Base-by-base conservation (phyloP, 1,140 invertebrate genomes). In the Calliopsis andreniformis region DNA sequence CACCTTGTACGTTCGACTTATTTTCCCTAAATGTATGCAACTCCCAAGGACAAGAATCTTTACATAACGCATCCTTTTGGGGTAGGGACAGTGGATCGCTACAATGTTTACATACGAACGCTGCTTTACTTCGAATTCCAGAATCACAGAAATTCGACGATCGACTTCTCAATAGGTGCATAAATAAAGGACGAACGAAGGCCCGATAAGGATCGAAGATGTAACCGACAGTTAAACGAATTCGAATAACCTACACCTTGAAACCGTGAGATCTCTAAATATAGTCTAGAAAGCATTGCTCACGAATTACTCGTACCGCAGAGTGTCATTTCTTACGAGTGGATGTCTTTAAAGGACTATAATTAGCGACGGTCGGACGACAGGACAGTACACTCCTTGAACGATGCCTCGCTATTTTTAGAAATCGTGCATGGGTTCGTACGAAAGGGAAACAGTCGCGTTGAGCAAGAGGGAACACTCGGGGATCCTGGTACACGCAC, bases 381-480 rank as follows among this genome's bases (percentile, higher is more conserved):
- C 43, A 82, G 71, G 55, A 79, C 59, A 49, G 70, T 18, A 76
- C 56, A 68, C 78, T 68, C 55, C 72, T 79, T 72, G 66, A 77
- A 78, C 63, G 55, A 78, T 42, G 58, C 49, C 42, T 16, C 20
- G 81, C 84, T 89, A 88, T 89, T 87, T 85, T 84, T 88, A 86
- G 86, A 47, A 75, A 55, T 14, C 30, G 49, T 63, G 35, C 42
- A 63, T 56, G 71, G 72, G 51, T 75, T 76, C 39, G 49, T 47
- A 67, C 55, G 61, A 71, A 64, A 43, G 30, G 10, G 55, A 47
- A 43, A 78, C 14, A 39, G 42, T 28, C 43, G 42, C 12, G 61
- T 67, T 32, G 42, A 78, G 10, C n/a, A 18, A 56, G 53, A 53
- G 25, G 53, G 18, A 55, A 53, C 14, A 16, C 49, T 23, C n/a